These are phyloP conservation scores for Dipodomys merriami DNA, from an alignment of 2,113 vertebrate species.

Conservation along the genomic window DNA sequence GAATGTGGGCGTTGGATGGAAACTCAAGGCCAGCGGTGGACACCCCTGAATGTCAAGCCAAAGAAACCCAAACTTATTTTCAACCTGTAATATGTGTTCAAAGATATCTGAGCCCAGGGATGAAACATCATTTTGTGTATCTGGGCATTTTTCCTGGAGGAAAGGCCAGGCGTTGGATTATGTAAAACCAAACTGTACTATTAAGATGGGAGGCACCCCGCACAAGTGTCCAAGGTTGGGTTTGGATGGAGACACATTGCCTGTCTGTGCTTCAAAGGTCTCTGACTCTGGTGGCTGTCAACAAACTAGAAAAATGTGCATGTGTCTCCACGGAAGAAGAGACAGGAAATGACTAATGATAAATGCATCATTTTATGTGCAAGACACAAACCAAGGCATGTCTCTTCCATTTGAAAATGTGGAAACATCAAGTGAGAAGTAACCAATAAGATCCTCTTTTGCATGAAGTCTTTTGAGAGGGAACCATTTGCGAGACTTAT, in stretches of 20 bases:
- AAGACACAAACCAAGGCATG: constrained; percentile 34
- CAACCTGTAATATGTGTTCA: not conserved
- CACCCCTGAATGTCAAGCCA: not conserved
- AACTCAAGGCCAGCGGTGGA: not conserved
- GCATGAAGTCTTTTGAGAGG: not conserved
- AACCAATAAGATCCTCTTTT: constrained; percentile 38
- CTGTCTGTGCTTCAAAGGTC: not conserved
- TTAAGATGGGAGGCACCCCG: not conserved
- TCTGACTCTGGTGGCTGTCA: not conserved
- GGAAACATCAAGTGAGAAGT: constrained; percentile 4
- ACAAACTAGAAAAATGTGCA: not conserved
- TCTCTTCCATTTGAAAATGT: constrained; percentile 11
- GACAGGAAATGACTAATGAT: constrained; percentile 41
- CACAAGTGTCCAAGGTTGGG: not conserved
- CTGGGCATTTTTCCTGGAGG: not conserved
- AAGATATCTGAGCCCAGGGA: not conserved
- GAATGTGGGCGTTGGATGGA: not conserved
- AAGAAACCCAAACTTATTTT: not conserved
- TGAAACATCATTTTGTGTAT: not conserved
- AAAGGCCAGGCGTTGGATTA: not conserved
- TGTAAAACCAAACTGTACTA: not conserved
- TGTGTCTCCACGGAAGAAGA: not conserved
- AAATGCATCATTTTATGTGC: not conserved
- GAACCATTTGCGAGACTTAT: not conserved
- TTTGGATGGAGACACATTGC: not conserved